Base-by-base conservation (phyloP, 2,888 invertebrate species). In the Girardia tigrina region DNA sequence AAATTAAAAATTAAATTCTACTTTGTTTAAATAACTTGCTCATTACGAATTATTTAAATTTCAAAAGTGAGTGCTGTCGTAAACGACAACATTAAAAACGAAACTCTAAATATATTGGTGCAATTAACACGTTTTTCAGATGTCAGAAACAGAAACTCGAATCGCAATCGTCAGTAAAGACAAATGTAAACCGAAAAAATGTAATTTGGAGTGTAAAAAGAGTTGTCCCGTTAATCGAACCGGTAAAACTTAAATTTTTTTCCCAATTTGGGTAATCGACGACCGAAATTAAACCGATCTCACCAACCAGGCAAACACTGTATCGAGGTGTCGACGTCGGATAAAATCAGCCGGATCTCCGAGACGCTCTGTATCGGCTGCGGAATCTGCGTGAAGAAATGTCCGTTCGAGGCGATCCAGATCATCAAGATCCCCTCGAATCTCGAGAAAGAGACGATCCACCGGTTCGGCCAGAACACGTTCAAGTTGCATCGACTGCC, bases 351-450 rank as follows among this genome's bases (percentile, higher is more conserved):
- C 42, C 89, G 90, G 70, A 92, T 99, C 83, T 97, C 97, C 71
- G 98, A 98, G 86, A 94, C 95, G 84, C 87, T 98, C 1, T 98
- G 97, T 85, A 98, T 98, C 81, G 97, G 97, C 81, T 98, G 97
- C 86, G 97, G 97, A 89, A 98, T 98, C 82, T 98, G 97, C 87
- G 92, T 94, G 77, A 97, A n/a, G 92, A 98, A 98, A 92, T 98
- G 98, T 83, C 98, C 98, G 0, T 98, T 98, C 86, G 97, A 98
- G 85, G 98, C 98, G 2, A 94, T 98, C 80, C 91, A 90, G 70
- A 99, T 99, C 80, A 98, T 98, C 82, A 99, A 98, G 86, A 88
- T 98, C 81, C 98, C 98, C 71, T 95, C 94, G 81, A 98, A 98
- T 85, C 88, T 98, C 86, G 94, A 94, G 83, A 91, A 91, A 83